Evolutionary conservation across 1,140 invertebrate genomes (phyloP).

Genomic region (Heterodera schachtii): DNA sequence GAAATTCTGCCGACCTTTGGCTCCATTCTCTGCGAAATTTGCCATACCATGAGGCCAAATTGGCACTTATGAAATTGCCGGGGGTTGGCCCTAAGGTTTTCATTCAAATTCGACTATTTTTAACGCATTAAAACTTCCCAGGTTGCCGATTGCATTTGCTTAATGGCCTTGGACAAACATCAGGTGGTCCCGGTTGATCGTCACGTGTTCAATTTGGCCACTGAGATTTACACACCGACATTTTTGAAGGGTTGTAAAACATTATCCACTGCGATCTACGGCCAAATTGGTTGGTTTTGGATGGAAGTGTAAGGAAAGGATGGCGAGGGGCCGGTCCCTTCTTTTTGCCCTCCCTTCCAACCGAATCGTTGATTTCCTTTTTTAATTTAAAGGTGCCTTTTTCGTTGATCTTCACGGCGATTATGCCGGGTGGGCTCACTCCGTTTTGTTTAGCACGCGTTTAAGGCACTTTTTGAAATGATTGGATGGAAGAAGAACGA

Average conservation of each 20-base stretch:
- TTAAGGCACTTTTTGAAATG: conserved; percentile 38
- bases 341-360: too few relatives aligned
- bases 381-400: conserved; percentile 70
- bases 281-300: conserved; percentile 75
- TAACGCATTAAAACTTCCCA: conserved; percentile 65
- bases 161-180: conserved; percentile 90
- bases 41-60: conserved; percentile 37
- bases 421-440: conserved; percentile 91
- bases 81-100: conserved; percentile 50
- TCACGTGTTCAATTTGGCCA: conserved; percentile 89
- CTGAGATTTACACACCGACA: conserved; percentile 75
- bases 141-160: conserved; percentile 96
- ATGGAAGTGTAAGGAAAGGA: neutral
- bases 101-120: conserved; percentile 7
- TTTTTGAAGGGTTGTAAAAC: conserved; percentile 64
- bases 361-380: neutral
- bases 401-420: conserved; percentile 82
- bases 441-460: conserved; percentile 70
- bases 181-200: conserved; percentile 91
- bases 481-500: conserved; percentile 10
- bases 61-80: conserved; percentile 32
- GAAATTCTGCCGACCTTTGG: conserved; percentile 26
- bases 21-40: conserved; percentile 13
- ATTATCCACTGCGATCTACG: conserved; percentile 71
- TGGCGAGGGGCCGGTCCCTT: too few relatives aligned